Percentiles rank a stretch among this genome's conserved stretches.
phyloP scores from a whole-genome alignment of 2,113 vertebrate species.

The Helogale parvula region DNA sequence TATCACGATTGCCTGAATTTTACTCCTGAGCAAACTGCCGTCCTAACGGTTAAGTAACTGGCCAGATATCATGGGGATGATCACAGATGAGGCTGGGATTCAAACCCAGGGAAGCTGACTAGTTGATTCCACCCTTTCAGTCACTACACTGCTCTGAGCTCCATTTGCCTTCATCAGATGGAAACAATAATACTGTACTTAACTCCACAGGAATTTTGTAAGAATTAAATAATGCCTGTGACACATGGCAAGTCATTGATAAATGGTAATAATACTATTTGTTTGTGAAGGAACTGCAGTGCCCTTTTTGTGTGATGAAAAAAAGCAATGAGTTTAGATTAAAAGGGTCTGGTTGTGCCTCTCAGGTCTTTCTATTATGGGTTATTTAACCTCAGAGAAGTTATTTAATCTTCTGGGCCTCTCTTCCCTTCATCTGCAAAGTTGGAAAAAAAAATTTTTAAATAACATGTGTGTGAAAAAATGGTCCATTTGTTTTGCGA shows the following conservation, averaged over 20 bases:
- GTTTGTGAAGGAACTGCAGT: neutral
- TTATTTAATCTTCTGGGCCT: neutral
- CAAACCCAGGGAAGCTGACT: neutral
- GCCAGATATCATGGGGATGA: neutral
- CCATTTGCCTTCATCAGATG: neutral
- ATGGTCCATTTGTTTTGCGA: neutral
- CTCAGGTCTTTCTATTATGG: neutral
- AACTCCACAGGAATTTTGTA: neutral
- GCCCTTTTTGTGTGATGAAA: neutral
- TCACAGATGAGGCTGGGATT: neutral
- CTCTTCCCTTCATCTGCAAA: neutral
- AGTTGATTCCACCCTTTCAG: neutral
- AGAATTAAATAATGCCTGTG: neutral
- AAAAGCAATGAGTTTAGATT: neutral
- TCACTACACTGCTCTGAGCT: neutral
- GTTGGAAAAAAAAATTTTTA: neutral
- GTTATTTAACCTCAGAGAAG: neutral
- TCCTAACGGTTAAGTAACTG: neutral
- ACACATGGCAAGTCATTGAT: neutral
- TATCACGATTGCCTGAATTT: neutral
- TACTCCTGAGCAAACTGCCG: neutral
- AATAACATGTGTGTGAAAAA: neutral
- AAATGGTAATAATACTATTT: neutral
- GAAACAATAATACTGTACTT: neutral
- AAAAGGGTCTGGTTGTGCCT: neutral